Evolutionary conservation across 2,113 vertebrate genomes (phyloP).

Genomic region (Hydrolagus affinis): DNA sequence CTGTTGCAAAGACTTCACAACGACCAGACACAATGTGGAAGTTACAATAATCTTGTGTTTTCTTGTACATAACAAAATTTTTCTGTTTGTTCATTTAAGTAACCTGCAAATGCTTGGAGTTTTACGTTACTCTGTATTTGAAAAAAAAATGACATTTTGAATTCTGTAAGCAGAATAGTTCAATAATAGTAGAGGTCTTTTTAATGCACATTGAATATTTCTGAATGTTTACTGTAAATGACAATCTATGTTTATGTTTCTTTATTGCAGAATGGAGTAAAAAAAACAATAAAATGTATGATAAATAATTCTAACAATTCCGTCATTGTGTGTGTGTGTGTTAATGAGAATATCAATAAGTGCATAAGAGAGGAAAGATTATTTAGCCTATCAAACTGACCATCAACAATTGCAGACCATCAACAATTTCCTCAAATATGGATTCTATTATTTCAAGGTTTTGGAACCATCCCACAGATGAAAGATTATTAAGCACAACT

Average conservation of each 20-base stretch:
- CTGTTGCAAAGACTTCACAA: background rate
- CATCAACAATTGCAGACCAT: no score
- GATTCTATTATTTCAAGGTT: no score
- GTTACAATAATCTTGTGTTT: slow-evolving; percentile 27
- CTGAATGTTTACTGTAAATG: slow-evolving; percentile 84
- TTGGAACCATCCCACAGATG: no score
- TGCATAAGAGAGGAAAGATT: background rate
- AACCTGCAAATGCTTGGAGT: slow-evolving; percentile 24
- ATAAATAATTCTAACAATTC: slow-evolving; percentile 40
- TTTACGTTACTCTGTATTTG: slow-evolving; percentile 31
- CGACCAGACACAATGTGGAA: slow-evolving; percentile 11
- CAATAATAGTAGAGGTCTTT: slow-evolving; percentile 63
- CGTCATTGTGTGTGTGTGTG: background rate
- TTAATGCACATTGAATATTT: slow-evolving; percentile 74
- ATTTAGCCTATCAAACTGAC: background rate
- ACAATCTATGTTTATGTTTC: slow-evolving; percentile 78
- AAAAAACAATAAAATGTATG: slow-evolving; percentile 53
- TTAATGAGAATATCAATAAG: background rate
- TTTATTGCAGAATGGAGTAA: slow-evolving; percentile 50
- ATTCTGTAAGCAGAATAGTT: slow-evolving; percentile 73
- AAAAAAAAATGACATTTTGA: slow-evolving; percentile 47
- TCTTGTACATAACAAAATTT: slow-evolving; percentile 23
- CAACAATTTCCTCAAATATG: no score
- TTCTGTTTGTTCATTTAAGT: slow-evolving; percentile 28
- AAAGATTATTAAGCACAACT: no score